phyloP scores from a whole-genome alignment of 1,140 invertebrate genomes.

The Pseudomyrmex flavicornis region DNA sequence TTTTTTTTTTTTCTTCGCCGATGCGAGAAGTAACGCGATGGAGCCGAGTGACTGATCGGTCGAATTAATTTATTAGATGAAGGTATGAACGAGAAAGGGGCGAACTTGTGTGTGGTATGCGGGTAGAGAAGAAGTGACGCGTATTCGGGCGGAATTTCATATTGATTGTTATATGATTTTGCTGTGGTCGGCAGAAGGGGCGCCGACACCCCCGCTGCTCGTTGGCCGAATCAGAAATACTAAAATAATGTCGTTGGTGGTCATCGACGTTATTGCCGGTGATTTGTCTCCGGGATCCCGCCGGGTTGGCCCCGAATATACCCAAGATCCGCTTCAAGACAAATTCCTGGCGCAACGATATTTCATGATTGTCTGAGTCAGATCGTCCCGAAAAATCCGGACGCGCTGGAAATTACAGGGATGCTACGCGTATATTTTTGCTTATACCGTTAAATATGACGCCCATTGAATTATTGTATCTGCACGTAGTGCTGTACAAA shows the following conservation, averaged over 20 bases:
- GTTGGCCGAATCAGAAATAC: conserved; percentile 69
- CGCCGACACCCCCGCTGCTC: neutral
- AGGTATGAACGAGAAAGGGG: conserved; percentile 12
- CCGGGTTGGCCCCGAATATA: neutral
- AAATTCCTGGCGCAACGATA: conserved; percentile 51
- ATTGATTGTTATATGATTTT: conserved; percentile 77
- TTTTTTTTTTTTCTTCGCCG: neutral
- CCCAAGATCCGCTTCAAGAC: conserved; percentile 38
- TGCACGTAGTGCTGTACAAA: neutral
- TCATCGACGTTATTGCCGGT: conserved; percentile 75
- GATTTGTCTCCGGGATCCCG: conserved; percentile 69
- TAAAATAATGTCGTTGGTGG: conserved; percentile 74
- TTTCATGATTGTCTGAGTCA: conserved; percentile 56
- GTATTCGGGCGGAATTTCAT: conserved; percentile 71
- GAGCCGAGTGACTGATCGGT: conserved; percentile 32
- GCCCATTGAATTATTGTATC: conserved; percentile 20
- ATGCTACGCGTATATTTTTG: conserved; percentile 16
- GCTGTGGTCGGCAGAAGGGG: conserved; percentile 55
- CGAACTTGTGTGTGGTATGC: no score
- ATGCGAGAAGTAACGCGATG: conserved; percentile 31
- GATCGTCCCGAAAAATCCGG: conserved; percentile 51
- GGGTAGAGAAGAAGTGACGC: conserved; percentile 54
- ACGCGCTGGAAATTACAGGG: conserved; percentile 20
- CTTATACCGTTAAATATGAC: conserved; percentile 10
- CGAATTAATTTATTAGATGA: conserved; percentile 62